phyloP scores from a whole-genome alignment of 2,113 vertebrate species.

The Pollachius pollachius region DNA sequence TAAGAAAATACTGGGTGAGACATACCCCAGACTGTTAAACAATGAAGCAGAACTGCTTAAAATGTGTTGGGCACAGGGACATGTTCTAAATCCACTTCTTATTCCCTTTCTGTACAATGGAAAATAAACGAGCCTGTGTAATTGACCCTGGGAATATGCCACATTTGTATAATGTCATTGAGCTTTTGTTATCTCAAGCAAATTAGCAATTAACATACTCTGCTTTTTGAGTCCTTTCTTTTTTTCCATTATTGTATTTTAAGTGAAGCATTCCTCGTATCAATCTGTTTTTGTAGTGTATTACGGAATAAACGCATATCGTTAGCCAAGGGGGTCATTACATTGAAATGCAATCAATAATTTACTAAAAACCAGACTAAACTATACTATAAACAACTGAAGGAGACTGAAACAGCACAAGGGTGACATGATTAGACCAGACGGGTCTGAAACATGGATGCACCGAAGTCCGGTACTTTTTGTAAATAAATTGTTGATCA shows the following conservation, averaged over 20 bases:
- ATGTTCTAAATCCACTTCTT: no score
- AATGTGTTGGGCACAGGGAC: constrained; percentile 12
- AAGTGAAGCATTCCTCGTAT: background rate
- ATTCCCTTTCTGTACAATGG: no score
- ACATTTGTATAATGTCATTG: background rate
- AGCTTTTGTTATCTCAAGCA: background rate
- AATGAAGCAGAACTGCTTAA: constrained; percentile 9
- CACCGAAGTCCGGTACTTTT: no score
- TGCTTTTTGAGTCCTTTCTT: background rate
- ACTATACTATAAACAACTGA: background rate
- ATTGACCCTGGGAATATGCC: background rate
- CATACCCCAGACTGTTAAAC: background rate
- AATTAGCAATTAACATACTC: background rate
- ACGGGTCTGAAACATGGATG: no score
- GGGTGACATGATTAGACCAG: no score
- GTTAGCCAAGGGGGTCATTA: background rate
- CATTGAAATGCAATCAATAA: background rate
- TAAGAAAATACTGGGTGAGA: no score
- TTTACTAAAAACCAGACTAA: background rate
- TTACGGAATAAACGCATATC: background rate
- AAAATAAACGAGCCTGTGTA: background rate
- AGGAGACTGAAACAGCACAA: background rate
- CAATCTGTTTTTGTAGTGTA: background rate
- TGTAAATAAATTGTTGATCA: no score
- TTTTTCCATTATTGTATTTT: background rate